Conservation (phyloP, 2,797 vertebrate genomes). For the Buceros bicornis region DNA sequence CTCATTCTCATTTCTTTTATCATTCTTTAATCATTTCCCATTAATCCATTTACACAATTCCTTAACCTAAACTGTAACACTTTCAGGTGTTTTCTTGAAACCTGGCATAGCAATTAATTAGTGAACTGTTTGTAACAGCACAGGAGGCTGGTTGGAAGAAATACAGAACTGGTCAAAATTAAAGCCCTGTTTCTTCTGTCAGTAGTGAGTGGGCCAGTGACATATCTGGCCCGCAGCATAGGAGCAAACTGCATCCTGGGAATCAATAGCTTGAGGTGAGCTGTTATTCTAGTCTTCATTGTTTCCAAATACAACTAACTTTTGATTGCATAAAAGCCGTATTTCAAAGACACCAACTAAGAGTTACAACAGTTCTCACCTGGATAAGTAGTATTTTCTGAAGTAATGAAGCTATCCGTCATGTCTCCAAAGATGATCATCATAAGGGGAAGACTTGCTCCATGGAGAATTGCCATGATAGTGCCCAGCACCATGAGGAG, state of each 20-base stretch:
- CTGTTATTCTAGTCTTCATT: background rate
- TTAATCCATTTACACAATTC: background rate
- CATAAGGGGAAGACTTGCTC: constrained; percentile 85
- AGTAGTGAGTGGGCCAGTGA: background rate
- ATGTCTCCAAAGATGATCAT: constrained; percentile 90
- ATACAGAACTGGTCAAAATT: background rate
- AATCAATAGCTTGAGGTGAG: background rate
- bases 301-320: background rate
- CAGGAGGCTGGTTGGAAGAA: background rate
- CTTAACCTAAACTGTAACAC: background rate
- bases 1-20: background rate
- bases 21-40: background rate
- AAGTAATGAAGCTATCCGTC: constrained; percentile 86
- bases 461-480: constrained; percentile 83
- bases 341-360: background rate
- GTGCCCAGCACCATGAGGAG: constrained; percentile 82
- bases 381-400: background rate
- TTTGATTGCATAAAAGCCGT: background rate
- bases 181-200: background rate
- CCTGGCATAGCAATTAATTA: no score
- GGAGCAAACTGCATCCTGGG: background rate
- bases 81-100: background rate
- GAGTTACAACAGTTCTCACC: constrained; percentile 35
- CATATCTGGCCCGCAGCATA: background rate
- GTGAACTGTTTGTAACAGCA: background rate